Evolutionary conservation across 2,797 vertebrate species (phyloP), one percentile per base, ranked within the genome.

Genomic region (Emydoidea blandingii): DNA sequence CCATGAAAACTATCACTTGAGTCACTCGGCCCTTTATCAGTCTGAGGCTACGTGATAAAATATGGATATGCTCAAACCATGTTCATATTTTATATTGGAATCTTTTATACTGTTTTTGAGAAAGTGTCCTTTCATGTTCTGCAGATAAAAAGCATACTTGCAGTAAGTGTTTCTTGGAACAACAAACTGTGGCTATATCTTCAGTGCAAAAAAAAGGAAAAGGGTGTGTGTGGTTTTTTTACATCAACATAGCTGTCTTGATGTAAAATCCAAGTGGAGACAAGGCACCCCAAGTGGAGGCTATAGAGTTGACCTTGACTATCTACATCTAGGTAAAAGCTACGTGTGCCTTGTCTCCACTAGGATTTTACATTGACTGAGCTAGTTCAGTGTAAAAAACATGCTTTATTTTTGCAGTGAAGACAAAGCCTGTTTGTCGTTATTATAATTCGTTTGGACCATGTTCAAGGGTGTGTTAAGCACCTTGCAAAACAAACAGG

Each of bases 171-270:
- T 79, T 37, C 41, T 86, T 49, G 47, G 41, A 23, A 62, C 81
- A 44, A 34, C 34, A 25, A 47, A 79, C 12, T 0, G 0, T 2
- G 21, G 37, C 4, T 87, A 15, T n/a, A 56, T 54, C 52, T 88
- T 87, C 37, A 8, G 19, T 25, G 0, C n/a, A 0, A 0, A 82
- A 62, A 62, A 57, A 37, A 57, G 82, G 79, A 79, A 53, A 53
- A 80, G 83, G 18, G 25, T 87, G 5, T 18, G 4, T 47, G 23
- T 74, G 19, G 4, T 29, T 68, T 68, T 68, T 76, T 47, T 47
- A 47, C 72, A 76, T 76, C 41, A 76, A 27, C 7, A 3, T 44
- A 47, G 41, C 23, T 44, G 34, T 68, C 37, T 44, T 44, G 9
- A 29, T 47, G 41, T 47, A 76, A 76, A 76, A 76, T 76, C 23